A percentile compares a stretch with the other conserved stretches of the same genome.
These are phyloP conservation scores for Artibeus jamaicensis DNA, from an alignment of 2,797 vertebrate species.

Conservation along the genomic window DNA sequence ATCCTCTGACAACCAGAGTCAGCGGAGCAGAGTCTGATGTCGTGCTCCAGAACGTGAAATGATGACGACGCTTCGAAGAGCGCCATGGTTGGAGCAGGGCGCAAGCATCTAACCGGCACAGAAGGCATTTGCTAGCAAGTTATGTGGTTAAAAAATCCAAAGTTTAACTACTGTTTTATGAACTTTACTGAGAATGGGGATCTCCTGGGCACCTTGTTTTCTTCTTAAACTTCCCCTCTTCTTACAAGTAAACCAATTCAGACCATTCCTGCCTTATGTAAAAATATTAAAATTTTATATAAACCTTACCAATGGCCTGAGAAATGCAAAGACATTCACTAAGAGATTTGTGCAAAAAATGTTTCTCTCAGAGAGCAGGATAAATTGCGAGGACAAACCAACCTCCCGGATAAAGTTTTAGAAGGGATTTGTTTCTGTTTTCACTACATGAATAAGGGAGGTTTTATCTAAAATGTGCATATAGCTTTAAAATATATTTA, in stretches of 20 bases:
- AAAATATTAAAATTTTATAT: constrained; percentile 52
- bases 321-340: constrained; percentile 51
- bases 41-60: neutral
- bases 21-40: neutral
- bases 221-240: neutral
- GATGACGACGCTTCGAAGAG: neutral
- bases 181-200: neutral
- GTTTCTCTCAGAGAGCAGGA: constrained; percentile 32
- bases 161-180: neutral
- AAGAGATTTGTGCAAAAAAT: constrained; percentile 49
- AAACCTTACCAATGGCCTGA: constrained; percentile 50
- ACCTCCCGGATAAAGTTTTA: constrained; percentile 30
- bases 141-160: neutral
- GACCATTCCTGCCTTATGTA: constrained; percentile 30
- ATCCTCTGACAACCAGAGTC: constrained; percentile 64
- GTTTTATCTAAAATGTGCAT: constrained; percentile 35
- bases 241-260: constrained; percentile 41
- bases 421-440: constrained; percentile 34
- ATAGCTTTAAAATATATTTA: constrained; percentile 40
- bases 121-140: neutral
- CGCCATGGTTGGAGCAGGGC: neutral
- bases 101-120: neutral
- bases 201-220: neutral
- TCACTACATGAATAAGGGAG: constrained; percentile 26
- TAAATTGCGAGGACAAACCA: constrained; percentile 28